Evolutionary conservation across 2,797 vertebrate genomes (phyloP), one percentile per base, ranked within the genome.

Genomic region (Leucoraja ocellata): DNA sequence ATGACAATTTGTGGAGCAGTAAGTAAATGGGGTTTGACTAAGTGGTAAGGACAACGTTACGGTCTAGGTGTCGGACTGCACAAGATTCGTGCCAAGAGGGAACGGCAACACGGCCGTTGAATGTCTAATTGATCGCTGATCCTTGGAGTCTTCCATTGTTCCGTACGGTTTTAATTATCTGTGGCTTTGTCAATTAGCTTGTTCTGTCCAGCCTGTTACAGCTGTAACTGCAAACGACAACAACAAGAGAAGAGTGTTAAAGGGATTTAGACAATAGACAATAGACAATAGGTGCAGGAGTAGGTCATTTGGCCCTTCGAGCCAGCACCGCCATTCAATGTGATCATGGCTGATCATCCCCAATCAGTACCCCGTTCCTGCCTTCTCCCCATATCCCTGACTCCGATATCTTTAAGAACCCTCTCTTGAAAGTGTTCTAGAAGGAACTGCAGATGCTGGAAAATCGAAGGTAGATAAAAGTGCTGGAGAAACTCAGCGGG

Each of bases 151-250:
- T 88, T 88, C 61, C 21, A 21, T 68, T 86, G 58, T 68, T 68
- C 61, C 36, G 16, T 68, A 68, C 63, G 14, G 21, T 36, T 88
- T 88, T 32, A 88, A n/a, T 68, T 36, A 88, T 88, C 84, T 68
- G 61, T 88, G 63, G 84, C 61, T 16, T 88, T 65, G 14, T 36
- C 84, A 65, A 21, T 88, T 88, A 88, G 61, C 58, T 88, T 88
- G 84, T 88, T n/a, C 84, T 88, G 14, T 88, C 84, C 84, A 88
- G 63, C 84, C 84, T 88, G 68, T 88, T 88, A 32, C 84, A 88
- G 63, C 84, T 88, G 84, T 36, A 88, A 88, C 84, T 88, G 63
- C 84, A 68, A 68, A 88, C n/a, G 68, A 65, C 46, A 54, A 46
- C 46, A 46, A 46, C 46, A 32, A 58, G 14, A 86, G 9, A 23